These are phyloP conservation scores for Epinotia demarniana DNA, from an alignment of 2,888 invertebrate genomes.

Conservation along the genomic window DNA sequence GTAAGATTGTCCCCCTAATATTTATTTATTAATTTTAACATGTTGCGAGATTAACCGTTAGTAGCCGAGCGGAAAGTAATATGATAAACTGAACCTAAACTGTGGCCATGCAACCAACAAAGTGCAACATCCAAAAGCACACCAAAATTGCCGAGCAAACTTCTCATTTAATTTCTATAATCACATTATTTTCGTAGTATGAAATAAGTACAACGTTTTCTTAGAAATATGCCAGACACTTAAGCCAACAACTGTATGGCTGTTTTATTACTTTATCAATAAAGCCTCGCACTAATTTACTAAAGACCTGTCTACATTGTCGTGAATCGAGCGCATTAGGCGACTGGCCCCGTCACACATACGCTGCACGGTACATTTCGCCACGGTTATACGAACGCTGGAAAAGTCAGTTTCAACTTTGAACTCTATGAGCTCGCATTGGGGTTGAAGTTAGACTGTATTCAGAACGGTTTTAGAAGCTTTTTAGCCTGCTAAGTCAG, in stretches of 20 bases:
- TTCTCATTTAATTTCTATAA: conserved; percentile 14
- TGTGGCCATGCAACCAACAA: conserved; percentile 12
- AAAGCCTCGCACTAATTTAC: conserved; percentile 54
- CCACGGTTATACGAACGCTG: conserved; percentile 65
- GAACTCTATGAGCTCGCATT: conserved; percentile 46
- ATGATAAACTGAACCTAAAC: conserved; percentile 22
- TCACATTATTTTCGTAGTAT: conserved; percentile 9
- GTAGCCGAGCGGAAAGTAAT: conserved; percentile 7
- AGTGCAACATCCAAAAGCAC: conserved; percentile 11
- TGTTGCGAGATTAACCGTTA: conserved; percentile 21
- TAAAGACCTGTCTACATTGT: conserved; percentile 75
- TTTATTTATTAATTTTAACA: conserved; percentile 36
- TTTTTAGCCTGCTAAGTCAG: conserved; percentile 54
- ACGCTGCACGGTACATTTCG: conserved; percentile 80
- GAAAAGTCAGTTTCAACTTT: conserved; percentile 5
- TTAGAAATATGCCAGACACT: conserved; percentile 3
- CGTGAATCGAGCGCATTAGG: conserved; percentile 82
- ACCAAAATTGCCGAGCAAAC: conserved; percentile 8
- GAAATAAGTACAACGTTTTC: not conserved
- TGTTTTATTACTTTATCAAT: conserved; percentile 34
- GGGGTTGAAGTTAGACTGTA: conserved; percentile 51
- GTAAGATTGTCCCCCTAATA: too few species aligned
- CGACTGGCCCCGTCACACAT: conserved; percentile 76
- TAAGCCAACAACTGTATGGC: conserved; percentile 22
- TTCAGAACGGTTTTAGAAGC: conserved; percentile 52